phyloP scores from a whole-genome alignment of 1,140 invertebrate species.

The Palaemon carinicauda region DNA sequence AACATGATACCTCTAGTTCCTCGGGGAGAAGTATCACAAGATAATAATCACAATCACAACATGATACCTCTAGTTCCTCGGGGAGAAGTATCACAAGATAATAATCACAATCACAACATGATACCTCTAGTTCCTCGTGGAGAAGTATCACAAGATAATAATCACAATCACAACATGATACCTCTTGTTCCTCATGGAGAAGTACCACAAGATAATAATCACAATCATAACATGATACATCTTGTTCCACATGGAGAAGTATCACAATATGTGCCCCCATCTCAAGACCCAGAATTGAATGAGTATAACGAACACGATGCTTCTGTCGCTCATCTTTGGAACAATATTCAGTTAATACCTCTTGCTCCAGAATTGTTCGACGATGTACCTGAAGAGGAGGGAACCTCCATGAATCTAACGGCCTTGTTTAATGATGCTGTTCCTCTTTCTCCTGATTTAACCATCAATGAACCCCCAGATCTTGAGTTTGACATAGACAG shows the following conservation, averaged over 20 bases:
- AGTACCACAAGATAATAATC: no score
- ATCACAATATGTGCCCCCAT: not conserved
- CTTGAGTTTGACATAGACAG: not conserved
- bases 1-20: no score
- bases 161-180: not conserved
- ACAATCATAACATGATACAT: not conserved
- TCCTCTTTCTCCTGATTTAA: constrained; percentile 19
- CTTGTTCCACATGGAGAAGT: not conserved
- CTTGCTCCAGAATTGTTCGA: constrained; percentile 47
- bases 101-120: not conserved
- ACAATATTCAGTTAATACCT: constrained; percentile 44
- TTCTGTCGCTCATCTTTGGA: constrained; percentile 42
- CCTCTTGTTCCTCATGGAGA: not conserved
- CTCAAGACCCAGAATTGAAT: not conserved
- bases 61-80: no score
- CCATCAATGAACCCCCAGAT: not conserved
- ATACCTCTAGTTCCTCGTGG: no score
- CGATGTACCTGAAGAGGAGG: constrained; percentile 16
- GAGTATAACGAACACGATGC: constrained; percentile 7
- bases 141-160: no score
- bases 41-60: not conserved
- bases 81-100: no score
- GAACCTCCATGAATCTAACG: constrained; percentile 32
- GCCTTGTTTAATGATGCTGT: constrained; percentile 37
- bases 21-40: no score